These are phyloP conservation scores for Dicycla oo DNA, from an alignment of 2,888 invertebrate species.

Conservation along the genomic window DNA sequence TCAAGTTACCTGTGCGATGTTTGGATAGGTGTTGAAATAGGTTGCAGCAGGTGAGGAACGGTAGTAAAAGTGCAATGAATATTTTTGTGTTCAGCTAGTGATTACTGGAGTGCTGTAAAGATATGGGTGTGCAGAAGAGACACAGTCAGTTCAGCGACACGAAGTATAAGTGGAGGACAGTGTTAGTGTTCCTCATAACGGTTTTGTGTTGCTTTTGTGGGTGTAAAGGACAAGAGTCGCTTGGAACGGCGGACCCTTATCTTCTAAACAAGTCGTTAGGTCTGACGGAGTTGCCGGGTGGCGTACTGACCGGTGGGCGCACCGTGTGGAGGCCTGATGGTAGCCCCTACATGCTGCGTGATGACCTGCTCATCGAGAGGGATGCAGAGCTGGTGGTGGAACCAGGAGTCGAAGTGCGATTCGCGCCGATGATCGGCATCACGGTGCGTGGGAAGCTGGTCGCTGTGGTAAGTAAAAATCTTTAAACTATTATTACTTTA, in stretches of 20 bases:
- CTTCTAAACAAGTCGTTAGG: constrained; percentile 83
- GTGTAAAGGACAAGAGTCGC: constrained; percentile 82
- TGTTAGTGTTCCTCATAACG: constrained; percentile 72
- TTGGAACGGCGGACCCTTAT: constrained; percentile 82
- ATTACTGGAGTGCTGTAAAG: constrained; percentile 83
- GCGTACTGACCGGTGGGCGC: constrained; percentile 91
- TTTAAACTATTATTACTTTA: constrained; percentile 37
- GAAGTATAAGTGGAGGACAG: constrained; percentile 90
- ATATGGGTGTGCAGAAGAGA: constrained; percentile 87
- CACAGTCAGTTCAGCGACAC: constrained; percentile 89
- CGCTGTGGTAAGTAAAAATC: constrained; percentile 94
- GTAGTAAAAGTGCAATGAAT: constrained; percentile 85
- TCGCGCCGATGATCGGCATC: constrained; percentile 98
- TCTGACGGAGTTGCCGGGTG: constrained; percentile 92
- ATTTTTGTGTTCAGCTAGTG: constrained; percentile 80
- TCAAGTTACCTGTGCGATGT: constrained; percentile 76
- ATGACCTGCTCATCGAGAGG: constrained; percentile 94
- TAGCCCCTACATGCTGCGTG: constrained; percentile 94
- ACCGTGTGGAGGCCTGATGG: constrained; percentile 89
- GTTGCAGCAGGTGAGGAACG: constrained; percentile 75
- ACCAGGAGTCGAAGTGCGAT: constrained; percentile 96
- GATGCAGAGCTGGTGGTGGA: constrained; percentile 96
- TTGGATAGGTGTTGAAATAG: constrained; percentile 77
- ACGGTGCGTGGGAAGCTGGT: constrained; percentile 97
- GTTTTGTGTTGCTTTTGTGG: constrained; percentile 73